Base-by-base conservation (phyloP, 1,140 invertebrate species). In the Caenorhabditis brenneri region DNA sequence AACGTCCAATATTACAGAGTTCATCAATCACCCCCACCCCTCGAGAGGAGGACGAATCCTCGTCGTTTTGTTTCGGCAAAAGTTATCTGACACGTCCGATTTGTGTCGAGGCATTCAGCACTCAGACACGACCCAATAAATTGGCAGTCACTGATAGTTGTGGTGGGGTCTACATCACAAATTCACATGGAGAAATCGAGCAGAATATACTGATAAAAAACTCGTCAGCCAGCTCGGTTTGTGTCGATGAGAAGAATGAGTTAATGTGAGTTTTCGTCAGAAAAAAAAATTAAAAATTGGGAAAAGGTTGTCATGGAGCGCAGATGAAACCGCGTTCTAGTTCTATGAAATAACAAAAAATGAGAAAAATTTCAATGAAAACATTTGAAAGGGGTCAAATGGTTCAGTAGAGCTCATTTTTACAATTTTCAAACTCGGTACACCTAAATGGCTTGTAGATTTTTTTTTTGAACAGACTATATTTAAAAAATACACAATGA, bases 161-260 rank as follows among this genome's bases (percentile, higher is more conserved):
- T 85, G 84, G 84, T 81, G 84, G 84, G 42, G 80, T 85, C 2
- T 85, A 85, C 36, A 81, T 85, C 3, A 81, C 79, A 5, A 81
- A 65, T 15, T 27, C 79, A 6, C 12, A 24, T 10, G 84, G 84
- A 6, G 55, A 80, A 48, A 85, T 85, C 24, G 60, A 81, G 22
- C 58, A 85, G 19, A 82, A 85, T 80, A 33, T 81, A 27, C 84
- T 82, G 39, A 82, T 85, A 1, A 85, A 85, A 29, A 85, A 85
- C 65, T 85, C 84, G n/a, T 85, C 84, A 22, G 84, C 84, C 9
- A 81, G 79, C 15, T 81, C 79, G 24, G 60, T 85, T n/a, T 82
- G 81, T 24, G 69, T 85, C 12, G 84, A 85, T 78, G 84, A 85
- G 24, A 80, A 85, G 65, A 85, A 85, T 79, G 78, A 85, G 16